phyloP scores from a whole-genome alignment of 2,888 invertebrate genomes.

The Microctonus aethiopoides region DNA sequence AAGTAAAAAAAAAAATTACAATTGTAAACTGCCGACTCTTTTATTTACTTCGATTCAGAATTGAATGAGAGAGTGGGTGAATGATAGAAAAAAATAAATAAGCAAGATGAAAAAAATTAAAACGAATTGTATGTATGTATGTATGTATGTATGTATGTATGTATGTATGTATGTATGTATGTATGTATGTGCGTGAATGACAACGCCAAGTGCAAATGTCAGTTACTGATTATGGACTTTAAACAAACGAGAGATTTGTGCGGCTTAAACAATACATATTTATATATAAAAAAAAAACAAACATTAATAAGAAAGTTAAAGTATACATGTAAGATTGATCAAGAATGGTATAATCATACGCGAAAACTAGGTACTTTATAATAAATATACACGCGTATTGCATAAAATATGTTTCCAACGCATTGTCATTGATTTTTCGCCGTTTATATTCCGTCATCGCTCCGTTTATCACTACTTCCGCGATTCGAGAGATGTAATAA shows the following conservation, averaged over 20 bases:
- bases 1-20: slow-evolving; percentile 33
- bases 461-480: slow-evolving; percentile 44
- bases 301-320: slow-evolving; percentile 66
- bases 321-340: slow-evolving; percentile 65
- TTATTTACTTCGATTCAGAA: slow-evolving; percentile 57
- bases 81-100: slow-evolving; percentile 32
- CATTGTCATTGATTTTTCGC: slow-evolving; percentile 64
- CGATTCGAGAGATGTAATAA: slow-evolving; percentile 36
- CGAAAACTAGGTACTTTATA: slow-evolving; percentile 41
- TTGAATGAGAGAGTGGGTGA: slow-evolving; percentile 7
- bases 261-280: slow-evolving; percentile 66
- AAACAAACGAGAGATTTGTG: slow-evolving; percentile 62
- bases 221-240: slow-evolving; percentile 59
- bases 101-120: slow-evolving; percentile 28
- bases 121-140: slow-evolving; percentile 38
- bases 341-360: slow-evolving; percentile 66
- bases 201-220: slow-evolving; percentile 54
- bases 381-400: slow-evolving; percentile 58
- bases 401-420: slow-evolving; percentile 61
- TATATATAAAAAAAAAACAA: slow-evolving; percentile 59
- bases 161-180: too few species aligned
- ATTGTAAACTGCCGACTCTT: slow-evolving; percentile 56
- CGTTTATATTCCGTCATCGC: slow-evolving; percentile 65
- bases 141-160: too few species aligned
- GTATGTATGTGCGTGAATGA: slow-evolving; percentile 40